These are phyloP conservation scores for Celastrina argiolus DNA, from an alignment of 2,888 invertebrate species.

Conservation along the genomic window DNA sequence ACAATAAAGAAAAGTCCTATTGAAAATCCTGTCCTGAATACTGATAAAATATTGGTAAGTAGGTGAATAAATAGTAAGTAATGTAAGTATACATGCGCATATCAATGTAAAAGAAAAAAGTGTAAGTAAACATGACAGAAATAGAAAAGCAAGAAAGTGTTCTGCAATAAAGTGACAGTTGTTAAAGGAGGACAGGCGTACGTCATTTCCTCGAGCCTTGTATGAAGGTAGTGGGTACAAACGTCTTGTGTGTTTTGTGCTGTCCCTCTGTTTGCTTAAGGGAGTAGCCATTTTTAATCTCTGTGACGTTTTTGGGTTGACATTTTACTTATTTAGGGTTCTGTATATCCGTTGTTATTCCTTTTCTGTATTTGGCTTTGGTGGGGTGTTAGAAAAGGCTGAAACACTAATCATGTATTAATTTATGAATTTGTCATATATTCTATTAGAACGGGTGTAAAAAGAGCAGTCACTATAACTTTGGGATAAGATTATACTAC, in stretches of 20 bases:
- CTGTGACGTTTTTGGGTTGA: neutral
- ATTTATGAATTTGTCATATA: too few species aligned
- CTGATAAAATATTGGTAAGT: neutral
- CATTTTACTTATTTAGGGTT: neutral
- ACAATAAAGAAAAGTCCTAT: too few species aligned
- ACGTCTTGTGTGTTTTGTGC: neutral
- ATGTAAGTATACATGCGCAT: neutral
- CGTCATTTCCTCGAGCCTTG: neutral
- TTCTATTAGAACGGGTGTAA: too few species aligned
- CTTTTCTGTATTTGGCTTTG: neutral
- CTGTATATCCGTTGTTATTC: neutral
- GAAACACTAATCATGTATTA: too few species aligned
- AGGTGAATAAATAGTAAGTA: neutral
- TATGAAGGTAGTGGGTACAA: neutral
- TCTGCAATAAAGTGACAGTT: neutral
- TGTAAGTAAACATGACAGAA: neutral
- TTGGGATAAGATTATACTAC: too few species aligned
- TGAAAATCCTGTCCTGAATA: neutral
- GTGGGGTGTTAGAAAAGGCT: too few species aligned
- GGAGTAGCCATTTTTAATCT: neutral
- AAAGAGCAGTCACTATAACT: too few species aligned
- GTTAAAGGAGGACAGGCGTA: neutral
- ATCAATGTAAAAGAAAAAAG: neutral
- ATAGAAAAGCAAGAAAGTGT: neutral
- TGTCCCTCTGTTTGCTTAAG: constrained; percentile 1